Conservation (phyloP, 2,113 vertebrate genomes). For the Bubo bubo region DNA sequence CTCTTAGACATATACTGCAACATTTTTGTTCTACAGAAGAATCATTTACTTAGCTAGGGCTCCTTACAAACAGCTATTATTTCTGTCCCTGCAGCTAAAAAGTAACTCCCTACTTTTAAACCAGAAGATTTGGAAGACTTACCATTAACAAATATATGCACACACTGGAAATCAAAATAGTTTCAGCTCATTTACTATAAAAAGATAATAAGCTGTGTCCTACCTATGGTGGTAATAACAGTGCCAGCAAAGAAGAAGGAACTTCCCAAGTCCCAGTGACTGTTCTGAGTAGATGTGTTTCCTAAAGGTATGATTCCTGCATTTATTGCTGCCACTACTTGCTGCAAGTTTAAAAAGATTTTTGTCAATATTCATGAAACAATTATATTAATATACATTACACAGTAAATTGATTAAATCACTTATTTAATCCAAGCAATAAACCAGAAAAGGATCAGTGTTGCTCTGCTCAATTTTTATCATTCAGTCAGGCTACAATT, state of each 20-base stretch:
- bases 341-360: constrained; percentile 87
- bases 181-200: constrained; percentile 44
- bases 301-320: constrained; percentile 93
- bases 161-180: constrained; percentile 45
- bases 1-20: background rate
- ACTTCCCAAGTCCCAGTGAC: constrained; percentile 98
- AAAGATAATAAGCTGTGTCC: constrained; percentile 74
- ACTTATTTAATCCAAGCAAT: background rate
- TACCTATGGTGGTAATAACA: constrained; percentile 99
- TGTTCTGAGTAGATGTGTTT: constrained; percentile 90
- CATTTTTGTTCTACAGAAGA: background rate
- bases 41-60: background rate
- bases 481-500: background rate
- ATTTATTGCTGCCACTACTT: constrained; percentile 94
- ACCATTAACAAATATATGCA: background rate
- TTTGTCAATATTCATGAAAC: constrained; percentile 71
- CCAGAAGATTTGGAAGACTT: background rate
- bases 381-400: constrained; percentile 27
- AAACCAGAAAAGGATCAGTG: background rate
- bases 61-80: background rate
- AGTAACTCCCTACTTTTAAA: background rate
- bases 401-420: background rate
- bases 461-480: background rate
- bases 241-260: constrained; percentile 99
- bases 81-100: background rate